Conservation (phyloP, 2,888 invertebrate genomes). For the Oscheius sp. region DNA sequence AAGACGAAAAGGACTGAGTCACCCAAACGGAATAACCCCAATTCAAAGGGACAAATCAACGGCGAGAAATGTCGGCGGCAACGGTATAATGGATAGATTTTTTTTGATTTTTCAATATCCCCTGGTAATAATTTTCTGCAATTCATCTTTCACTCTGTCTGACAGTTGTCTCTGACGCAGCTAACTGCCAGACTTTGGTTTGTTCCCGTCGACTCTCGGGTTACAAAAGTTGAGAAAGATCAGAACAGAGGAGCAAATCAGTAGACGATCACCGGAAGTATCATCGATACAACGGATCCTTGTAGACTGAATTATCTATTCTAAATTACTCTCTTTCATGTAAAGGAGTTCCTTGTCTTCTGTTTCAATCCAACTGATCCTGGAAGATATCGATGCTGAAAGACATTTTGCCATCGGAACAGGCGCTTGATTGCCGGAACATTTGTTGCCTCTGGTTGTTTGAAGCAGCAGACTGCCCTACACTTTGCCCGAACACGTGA, state of each 20-base stretch:
- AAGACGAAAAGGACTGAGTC: no score
- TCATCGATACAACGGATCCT: no score
- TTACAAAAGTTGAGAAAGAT: constrained; percentile 1
- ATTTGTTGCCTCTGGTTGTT: constrained; percentile 22
- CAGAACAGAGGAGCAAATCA: no score
- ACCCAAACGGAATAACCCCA: no score
- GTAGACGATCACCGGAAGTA: no score
- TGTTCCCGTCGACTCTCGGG: not conserved
- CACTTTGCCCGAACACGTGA: constrained; percentile 25
- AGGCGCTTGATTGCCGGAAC: constrained; percentile 24
- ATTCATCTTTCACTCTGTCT: not conserved
- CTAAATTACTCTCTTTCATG: no score
- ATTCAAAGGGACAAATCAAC: no score
- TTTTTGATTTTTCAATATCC: no score
- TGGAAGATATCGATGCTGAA: not conserved
- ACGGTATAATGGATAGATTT: no score
- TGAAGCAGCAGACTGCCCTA: constrained; percentile 18
- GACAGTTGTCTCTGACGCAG: constrained; percentile 23
- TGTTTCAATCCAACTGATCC: not conserved
- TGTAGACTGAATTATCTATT: no score
- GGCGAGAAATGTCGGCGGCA: no score
- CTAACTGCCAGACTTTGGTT: constrained; percentile 17
- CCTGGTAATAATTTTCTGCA: not conserved
- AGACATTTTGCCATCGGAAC: constrained; percentile 16
- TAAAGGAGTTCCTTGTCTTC: no score